Evolutionary conservation across 2,113 vertebrate species (phyloP), one percentile per base, ranked within the genome.

Genomic region (Edolisoma coerulescens): DNA sequence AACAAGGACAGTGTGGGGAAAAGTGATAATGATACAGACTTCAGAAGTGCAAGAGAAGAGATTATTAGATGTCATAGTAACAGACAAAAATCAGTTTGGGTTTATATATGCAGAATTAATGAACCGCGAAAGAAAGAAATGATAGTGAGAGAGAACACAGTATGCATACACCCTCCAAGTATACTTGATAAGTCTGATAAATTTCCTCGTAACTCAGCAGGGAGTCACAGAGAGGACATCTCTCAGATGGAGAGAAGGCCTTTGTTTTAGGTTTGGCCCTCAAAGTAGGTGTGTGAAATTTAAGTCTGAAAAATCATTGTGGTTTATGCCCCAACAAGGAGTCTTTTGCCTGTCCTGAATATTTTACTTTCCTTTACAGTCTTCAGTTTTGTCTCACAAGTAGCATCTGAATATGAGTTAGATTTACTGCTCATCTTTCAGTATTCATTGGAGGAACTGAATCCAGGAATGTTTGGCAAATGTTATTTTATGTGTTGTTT

Each of bases 61-160:
- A 84, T 90, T 70, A 82, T 82, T 80, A 67, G 75, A 74, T 80
- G 84, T 61, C 59, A 83, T 17, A 50, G 59, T 83, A 61, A 74
- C 21, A 67, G 90, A 73, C 39, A 81, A 87, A 95, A 90, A 80
- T 70, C 33, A 74, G 33, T 74, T 93, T 54, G 67, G 33, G 39
- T 80, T 85, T 83, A 44, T 80, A 50, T 32, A 67, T 39, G 71
- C 67, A 74, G 70, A 83, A 91, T 85, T 96, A 90, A 95, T 90
- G 75, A 93, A 67, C 30, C 0, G 0, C 1, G 28, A 37, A 94
- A 64, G 35, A 60, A 83, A 73, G 49, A 63, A 54, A 65, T 41
- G 5, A 79, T 17, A 87, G 68, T 23, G 44, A 84, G 70, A 47
- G 20, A 60, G 67, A 78, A 56, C 41, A 35, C 10, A 60, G 11